Conservation (phyloP, 2,113 vertebrate genomes). For the Tonatia bakeri region DNA sequence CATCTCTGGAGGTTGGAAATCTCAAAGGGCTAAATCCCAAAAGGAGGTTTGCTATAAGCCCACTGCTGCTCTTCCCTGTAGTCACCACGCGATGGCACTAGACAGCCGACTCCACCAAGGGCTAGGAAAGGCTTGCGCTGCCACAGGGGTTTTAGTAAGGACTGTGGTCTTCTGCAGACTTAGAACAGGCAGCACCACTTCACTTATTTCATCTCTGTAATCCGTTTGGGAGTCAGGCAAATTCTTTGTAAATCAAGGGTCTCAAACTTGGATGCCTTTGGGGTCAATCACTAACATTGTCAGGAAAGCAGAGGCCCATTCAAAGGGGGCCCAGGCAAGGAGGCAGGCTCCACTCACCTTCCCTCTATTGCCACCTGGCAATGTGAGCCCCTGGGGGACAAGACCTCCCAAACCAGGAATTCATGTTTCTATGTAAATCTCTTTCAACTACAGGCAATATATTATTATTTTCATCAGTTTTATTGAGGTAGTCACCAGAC, state of each 20-base stretch:
- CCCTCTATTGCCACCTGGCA: neutral
- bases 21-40: neutral
- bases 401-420: neutral
- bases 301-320: neutral
- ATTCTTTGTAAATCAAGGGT: neutral
- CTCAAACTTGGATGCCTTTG: neutral
- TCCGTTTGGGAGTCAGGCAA: neutral
- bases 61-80: neutral
- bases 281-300: neutral
- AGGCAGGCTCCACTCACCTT: neutral
- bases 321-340: neutral
- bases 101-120: neutral
- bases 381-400: neutral
- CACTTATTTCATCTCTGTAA: neutral
- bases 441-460: neutral
- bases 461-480: neutral
- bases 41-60: neutral
- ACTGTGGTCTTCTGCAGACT: neutral
- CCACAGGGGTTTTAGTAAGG: too few relatives aligned
- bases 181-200: accelerated
- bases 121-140: too few relatives aligned
- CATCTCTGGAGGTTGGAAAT: neutral
- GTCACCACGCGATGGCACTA: neutral
- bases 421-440: neutral
- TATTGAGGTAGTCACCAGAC: neutral